phyloP scores from a whole-genome alignment of 2,888 invertebrate genomes.

The Nymphalis urticae region DNA sequence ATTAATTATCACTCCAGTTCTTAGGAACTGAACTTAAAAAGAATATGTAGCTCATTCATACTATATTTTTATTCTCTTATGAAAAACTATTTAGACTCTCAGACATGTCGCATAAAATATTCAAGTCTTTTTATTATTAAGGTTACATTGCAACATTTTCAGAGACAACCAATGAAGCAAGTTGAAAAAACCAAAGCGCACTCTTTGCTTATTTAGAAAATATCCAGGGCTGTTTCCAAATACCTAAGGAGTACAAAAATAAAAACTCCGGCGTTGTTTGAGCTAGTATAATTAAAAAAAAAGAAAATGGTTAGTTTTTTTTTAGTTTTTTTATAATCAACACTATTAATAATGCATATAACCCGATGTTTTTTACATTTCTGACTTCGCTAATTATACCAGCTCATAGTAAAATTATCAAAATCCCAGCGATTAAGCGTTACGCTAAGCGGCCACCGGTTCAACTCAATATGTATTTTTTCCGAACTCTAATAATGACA shows the following conservation, averaged over 20 bases:
- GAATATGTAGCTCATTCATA: constrained; percentile 56
- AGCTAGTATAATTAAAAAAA: constrained; percentile 1
- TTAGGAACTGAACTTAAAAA: constrained; percentile 43
- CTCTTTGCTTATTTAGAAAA: constrained; percentile 15
- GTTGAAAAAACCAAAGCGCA: constrained; percentile 13
- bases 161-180: constrained; percentile 21
- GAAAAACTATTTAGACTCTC: constrained; percentile 47
- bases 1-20: constrained; percentile 60
- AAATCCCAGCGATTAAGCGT: not conserved
- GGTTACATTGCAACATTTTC: constrained; percentile 16
- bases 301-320: not conserved
- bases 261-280: not conserved
- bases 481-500: constrained; percentile 19
- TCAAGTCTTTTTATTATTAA: constrained; percentile 26
- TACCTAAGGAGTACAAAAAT: not conserved
- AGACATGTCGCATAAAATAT: constrained; percentile 44
- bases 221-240: not conserved
- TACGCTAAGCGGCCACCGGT: not conserved
- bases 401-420: constrained; percentile 5
- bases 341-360: no score
- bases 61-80: constrained; percentile 47
- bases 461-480: not conserved
- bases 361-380: not conserved
- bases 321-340: not conserved
- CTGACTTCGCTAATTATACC: not conserved